These are phyloP conservation scores for Gambusia yucatana DNA, from an alignment of 2,797 vertebrate species.

Conservation along the genomic window DNA sequence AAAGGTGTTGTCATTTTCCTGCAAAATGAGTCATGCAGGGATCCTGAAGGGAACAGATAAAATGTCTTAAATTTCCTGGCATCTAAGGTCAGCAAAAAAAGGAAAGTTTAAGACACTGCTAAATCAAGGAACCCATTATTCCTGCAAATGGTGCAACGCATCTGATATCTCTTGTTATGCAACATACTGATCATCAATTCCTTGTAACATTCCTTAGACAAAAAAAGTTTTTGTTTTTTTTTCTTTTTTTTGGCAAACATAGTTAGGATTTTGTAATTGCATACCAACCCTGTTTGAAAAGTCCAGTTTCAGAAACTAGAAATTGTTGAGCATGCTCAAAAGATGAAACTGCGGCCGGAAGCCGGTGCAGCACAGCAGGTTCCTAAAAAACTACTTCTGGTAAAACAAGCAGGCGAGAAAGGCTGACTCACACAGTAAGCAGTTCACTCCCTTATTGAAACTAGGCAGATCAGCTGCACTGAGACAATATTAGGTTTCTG, in stretches of 20 bases:
- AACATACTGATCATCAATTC: background rate
- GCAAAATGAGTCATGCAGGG: slow-evolving; percentile 16
- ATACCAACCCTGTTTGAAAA: slow-evolving; percentile 25
- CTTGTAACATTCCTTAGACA: background rate
- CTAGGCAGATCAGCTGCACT: slow-evolving; percentile 28
- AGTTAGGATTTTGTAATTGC: background rate
- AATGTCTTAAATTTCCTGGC: slow-evolving; percentile 43
- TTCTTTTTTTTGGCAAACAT: background rate
- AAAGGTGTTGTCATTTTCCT: slow-evolving; percentile 34
- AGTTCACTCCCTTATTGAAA: slow-evolving; percentile 50
- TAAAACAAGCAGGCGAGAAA: slow-evolving; percentile 60
- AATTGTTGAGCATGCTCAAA: slow-evolving; percentile 48
- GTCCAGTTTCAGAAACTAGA: slow-evolving; percentile 35
- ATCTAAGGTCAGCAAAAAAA: slow-evolving; percentile 34
- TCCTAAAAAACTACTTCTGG: slow-evolving; percentile 69
- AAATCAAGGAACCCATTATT: background rate
- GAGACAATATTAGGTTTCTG: slow-evolving; percentile 1
- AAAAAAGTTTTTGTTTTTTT: background rate
- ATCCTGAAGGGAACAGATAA: slow-evolving; percentile 17
- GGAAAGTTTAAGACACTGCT: background rate
- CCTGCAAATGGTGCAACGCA: background rate
- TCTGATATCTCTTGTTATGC: slow-evolving; percentile 4
- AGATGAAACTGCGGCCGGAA: slow-evolving; percentile 52
- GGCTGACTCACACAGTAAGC: slow-evolving; percentile 71
- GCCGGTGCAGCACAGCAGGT: slow-evolving; percentile 56